Evolutionary conservation across 2,888 invertebrate species (phyloP).

Genomic region (Scrobipalpa costella): DNA sequence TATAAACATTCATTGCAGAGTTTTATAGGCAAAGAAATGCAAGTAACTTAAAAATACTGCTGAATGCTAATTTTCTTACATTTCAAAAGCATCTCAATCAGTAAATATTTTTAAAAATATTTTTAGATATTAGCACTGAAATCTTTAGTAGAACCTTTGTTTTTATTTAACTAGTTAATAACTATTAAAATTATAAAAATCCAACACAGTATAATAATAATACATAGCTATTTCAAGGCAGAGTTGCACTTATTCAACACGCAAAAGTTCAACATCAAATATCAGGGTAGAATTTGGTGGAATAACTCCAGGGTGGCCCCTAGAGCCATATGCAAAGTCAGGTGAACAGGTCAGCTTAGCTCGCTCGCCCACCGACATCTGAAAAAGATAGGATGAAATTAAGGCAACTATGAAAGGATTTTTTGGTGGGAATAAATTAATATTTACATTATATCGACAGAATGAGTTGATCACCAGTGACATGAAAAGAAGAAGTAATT

Average conservation of each 20-base stretch:
- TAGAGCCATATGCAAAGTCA: slow-evolving; percentile 96
- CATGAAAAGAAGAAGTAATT: too few species aligned
- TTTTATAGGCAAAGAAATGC: too few species aligned
- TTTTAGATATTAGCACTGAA: too few species aligned
- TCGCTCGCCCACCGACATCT: slow-evolving; percentile 97
- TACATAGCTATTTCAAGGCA: background rate
- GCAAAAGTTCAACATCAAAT: slow-evolving; percentile 97
- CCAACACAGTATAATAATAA: slow-evolving; percentile 3
- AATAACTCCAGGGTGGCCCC: slow-evolving; percentile 96
- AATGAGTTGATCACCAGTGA: too few species aligned
- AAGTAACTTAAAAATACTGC: too few species aligned
- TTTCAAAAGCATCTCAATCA: too few species aligned
- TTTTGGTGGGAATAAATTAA: background rate
- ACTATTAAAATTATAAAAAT: slow-evolving; percentile 8
- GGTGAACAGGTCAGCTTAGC: slow-evolving; percentile 96
- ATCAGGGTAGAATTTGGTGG: slow-evolving; percentile 96
- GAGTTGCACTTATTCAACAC: slow-evolving; percentile 85
- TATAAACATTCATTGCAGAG: too few species aligned
- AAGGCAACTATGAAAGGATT: background rate
- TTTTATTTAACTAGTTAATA: background rate
- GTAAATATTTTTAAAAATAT: too few species aligned
- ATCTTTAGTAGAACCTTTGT: background rate
- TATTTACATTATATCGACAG: too few species aligned
- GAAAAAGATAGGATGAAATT: slow-evolving; percentile 39
- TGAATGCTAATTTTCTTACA: too few species aligned